Conservation (phyloP, 2,797 vertebrate species). For the Amniataba percoides region DNA sequence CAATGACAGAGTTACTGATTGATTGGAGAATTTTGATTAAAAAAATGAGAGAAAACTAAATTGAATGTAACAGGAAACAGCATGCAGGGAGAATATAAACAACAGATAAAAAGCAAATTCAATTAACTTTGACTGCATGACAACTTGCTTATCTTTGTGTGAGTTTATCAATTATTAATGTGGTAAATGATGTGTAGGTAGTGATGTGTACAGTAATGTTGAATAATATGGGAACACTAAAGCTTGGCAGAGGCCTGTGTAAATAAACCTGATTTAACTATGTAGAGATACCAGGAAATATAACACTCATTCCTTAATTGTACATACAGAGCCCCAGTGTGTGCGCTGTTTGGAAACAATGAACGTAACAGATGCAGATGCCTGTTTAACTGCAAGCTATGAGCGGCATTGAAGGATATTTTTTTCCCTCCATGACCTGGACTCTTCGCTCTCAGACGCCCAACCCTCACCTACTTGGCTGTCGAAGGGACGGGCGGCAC, state of each 20-base stretch:
- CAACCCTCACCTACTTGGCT: conserved; percentile 7
- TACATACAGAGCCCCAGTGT: no score
- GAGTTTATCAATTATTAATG: neutral
- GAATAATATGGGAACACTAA: conserved; percentile 7
- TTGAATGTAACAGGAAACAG: conserved; percentile 7
- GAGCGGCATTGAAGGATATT: conserved; percentile 13
- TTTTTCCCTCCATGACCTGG: conserved; percentile 17
- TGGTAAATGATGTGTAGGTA: neutral
- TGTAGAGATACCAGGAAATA: conserved; percentile 30
- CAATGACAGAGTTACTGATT: neutral
- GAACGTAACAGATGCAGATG: conserved; percentile 11
- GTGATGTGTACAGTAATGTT: conserved; percentile 3
- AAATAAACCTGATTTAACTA: conserved; percentile 51
- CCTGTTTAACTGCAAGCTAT: conserved; percentile 29
- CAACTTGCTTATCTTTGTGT: neutral
- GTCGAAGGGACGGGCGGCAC: conserved; percentile 12
- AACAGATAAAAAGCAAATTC: neutral
- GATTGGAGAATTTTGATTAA: neutral
- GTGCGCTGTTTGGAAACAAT: conserved; percentile 21
- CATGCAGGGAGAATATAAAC: neutral
- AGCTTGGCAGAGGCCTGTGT: conserved; percentile 11
- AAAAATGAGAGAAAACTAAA: neutral
- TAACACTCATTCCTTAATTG: no score
- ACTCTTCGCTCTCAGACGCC: conserved; percentile 6
- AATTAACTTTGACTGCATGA: neutral